Percentiles rank a stretch among this genome's conserved stretches.
phyloP scores from a whole-genome alignment of 1,140 invertebrate species.

The Bombus sylvicola region DNA sequence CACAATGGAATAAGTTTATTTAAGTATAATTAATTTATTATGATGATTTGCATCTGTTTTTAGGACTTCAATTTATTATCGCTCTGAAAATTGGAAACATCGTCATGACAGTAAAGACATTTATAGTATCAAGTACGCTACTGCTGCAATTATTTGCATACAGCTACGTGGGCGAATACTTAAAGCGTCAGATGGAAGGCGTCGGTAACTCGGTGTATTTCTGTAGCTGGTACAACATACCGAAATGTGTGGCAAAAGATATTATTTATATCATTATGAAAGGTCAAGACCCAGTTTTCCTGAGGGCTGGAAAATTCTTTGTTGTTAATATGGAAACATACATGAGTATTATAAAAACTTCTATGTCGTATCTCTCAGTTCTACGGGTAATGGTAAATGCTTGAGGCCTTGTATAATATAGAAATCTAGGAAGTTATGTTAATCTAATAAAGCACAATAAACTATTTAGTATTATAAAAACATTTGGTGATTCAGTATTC shows the following conservation, averaged over 20 bases:
- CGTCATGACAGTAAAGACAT: constrained; percentile 27
- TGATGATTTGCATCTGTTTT: neutral
- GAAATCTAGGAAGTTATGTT: no score
- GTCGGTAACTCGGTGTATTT: constrained; percentile 37
- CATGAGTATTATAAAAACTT: constrained; percentile 58
- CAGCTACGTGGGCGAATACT: constrained; percentile 50
- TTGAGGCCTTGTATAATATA: neutral
- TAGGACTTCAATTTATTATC: constrained; percentile 56
- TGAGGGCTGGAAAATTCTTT: constrained; percentile 44
- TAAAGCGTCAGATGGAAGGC: constrained; percentile 47
- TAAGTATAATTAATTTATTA: neutral
- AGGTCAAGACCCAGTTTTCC: constrained; percentile 18
- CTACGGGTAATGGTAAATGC: constrained; percentile 55
- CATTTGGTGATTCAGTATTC: neutral
- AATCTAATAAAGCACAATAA: neutral
- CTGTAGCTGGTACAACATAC: constrained; percentile 48
- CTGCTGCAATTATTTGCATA: constrained; percentile 44
- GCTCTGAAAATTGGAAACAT: constrained; percentile 24
- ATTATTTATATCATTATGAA: constrained; percentile 41
- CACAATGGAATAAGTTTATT: no score
- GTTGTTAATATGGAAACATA: constrained; percentile 54
- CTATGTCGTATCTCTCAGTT: constrained; percentile 57
- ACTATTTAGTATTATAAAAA: neutral
- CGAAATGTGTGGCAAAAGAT: neutral
- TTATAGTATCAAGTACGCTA: neutral